Base-by-base conservation (phyloP, 2,888 invertebrate species). In the Adela reaumurella region DNA sequence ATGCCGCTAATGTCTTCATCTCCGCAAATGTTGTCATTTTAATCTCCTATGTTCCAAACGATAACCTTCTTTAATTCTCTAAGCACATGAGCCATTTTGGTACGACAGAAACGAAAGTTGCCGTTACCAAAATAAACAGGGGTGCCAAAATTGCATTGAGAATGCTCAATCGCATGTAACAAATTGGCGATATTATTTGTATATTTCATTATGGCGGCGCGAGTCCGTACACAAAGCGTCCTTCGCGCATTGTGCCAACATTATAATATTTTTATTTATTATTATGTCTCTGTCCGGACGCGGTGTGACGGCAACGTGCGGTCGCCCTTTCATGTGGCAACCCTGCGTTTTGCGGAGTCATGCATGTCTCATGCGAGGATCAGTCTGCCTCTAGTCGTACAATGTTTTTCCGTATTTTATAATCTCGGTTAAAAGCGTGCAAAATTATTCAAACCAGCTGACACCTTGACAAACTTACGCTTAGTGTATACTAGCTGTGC, bases 101-200 rank as follows among this genome's bases (percentile, higher is more conserved):
- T n/a, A n/a, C n/a, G n/a, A n/a, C n/a, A n/a, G n/a, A n/a, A n/a
- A n/a, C n/a, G n/a, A n/a, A n/a, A 11, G 11, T 35, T 35, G 35
- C 35, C 35, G 35, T 35, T 35, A 35, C 6, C 35, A 35, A 35
- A 35, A 35, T 35, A 35, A 35, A 35, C 35, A 66, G 60, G 74
- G 74, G 74, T 67, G 68, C 60, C 62, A 54, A 66, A 64, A 70
- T 68, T 59, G 68, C 65, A 74, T 77, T 74, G 73, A 74, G 62
- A 63, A 55, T 68, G 74, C 63, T 74, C 72, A 77, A 77, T 78
- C 74, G 77, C 54, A 73, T 68, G 74, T 65, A 74, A 67, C 73
- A 72, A 77, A 77, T 77, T 73, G 74, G 71, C 74, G 73, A 74
- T 76, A 66, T 47, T 45, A 47, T 67, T 65, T 62, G 67, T 57